Conservation (phyloP, 2,113 vertebrate genomes). For the Trinectes maculatus region DNA sequence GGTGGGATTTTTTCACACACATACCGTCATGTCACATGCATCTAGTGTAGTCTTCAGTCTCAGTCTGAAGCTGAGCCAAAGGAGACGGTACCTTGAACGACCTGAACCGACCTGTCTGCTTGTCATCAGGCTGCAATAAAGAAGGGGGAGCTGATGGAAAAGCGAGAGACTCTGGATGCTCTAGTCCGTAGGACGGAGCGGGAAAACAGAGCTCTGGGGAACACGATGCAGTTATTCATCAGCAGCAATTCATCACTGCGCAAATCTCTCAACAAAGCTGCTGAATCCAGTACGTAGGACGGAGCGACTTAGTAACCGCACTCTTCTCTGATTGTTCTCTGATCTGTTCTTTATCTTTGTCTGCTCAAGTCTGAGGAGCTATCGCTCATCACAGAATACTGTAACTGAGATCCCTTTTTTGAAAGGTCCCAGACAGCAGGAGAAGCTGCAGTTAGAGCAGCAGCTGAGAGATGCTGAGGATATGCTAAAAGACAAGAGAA, state of each 20-base stretch:
- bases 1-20: slow-evolving; percentile 73
- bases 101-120: slow-evolving; percentile 1
- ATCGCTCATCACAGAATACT: background rate
- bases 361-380: background rate
- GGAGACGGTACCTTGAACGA: background rate
- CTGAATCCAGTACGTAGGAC: slow-evolving; percentile 85
- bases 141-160: slow-evolving; percentile 87
- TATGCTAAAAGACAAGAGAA: slow-evolving; percentile 82
- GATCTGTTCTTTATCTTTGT: background rate
- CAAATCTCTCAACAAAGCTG: slow-evolving; percentile 82
- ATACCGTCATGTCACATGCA: background rate
- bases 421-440: slow-evolving; percentile 66
- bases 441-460: slow-evolving; percentile 86
- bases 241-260: slow-evolving; percentile 83
- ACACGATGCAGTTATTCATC: slow-evolving; percentile 86
- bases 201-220: slow-evolving; percentile 89
- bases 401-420: background rate
- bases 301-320: background rate
- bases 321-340: too few relatives aligned
- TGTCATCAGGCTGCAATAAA: slow-evolving; percentile 89
- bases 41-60: too few relatives aligned
- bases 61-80: background rate
- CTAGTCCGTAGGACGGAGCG: slow-evolving; percentile 87
- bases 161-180: slow-evolving; percentile 86
- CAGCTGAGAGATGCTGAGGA: slow-evolving; percentile 83